Evolutionary conservation across 2,113 vertebrate species (phyloP), one percentile per base, ranked within the genome.

Genomic region (Thomomys bottae): DNA sequence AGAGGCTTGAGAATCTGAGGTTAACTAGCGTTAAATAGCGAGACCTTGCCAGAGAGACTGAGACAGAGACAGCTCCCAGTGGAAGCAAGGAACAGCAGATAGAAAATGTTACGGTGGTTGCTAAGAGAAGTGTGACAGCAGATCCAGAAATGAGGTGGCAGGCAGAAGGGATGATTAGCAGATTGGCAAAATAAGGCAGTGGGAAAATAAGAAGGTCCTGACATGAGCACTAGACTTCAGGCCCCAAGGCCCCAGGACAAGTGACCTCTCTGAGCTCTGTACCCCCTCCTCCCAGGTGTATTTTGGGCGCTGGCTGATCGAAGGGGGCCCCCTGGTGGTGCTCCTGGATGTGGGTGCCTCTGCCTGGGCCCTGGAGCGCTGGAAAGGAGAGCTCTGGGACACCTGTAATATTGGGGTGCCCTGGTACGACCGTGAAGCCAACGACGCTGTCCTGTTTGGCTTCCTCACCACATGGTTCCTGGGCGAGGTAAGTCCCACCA

Each of bases 381-480:
- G 99, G 99, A 99, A 99, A 95, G 98, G 97, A 0, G 99, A 99
- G 95, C 97, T 99, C 36, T 99, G 99, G 99, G 98, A 99, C 11
- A 98, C 97, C 75, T 99, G 98, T 95, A 96, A 95, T 87, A 98
- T 99, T 1, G 99, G 98, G 6, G 98, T 99, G 71, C 99, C 99
- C 9, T 99, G 99, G 99, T 99, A 99, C 0, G 99, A 99, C 96
- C 98, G 99, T 0, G 99, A 99, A 95, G 99, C 99, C 93, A 99
- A 99, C 18, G 99, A 99, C 0, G 98, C 99, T 0, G 98, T 99
- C 34, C 98, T 99, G 81, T 99, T 99, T 70, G 99, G 99, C 71
- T 99, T 99, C 95, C 98, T 99, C 93, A 99, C 99, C 0, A 98
- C 98, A 75, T 99, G 99, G 99, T 98, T 99, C 76, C 97, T 99